Percentiles rank a stretch among this genome's conserved stretches.
Evolutionary conservation across 2,888 invertebrate species (phyloP).

Genomic region (Drosophila mimetica): DNA sequence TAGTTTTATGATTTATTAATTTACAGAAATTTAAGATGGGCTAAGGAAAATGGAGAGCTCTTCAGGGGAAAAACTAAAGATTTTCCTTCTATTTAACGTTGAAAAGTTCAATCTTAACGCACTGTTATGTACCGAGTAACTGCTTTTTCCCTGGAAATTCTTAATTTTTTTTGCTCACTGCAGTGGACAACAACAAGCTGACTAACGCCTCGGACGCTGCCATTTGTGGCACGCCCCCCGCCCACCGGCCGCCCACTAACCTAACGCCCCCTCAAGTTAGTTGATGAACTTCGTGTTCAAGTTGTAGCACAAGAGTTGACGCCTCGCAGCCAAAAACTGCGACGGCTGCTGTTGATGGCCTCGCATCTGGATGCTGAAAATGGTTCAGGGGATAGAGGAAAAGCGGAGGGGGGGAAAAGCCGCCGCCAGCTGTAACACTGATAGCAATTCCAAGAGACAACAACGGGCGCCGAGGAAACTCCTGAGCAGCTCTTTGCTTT

Average conservation of each 20-base stretch:
- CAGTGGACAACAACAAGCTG: conserved; percentile 39
- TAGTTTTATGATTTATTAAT: too few relatives aligned
- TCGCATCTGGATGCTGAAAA: conserved; percentile 13
- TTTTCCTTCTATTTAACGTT: neutral
- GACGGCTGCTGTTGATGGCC: conserved; percentile 50
- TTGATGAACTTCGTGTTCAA: conserved; percentile 80
- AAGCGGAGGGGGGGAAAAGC: conserved; percentile 11
- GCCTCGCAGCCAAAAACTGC: conserved; percentile 68
- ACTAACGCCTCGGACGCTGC: conserved; percentile 74
- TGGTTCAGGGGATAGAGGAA: neutral
- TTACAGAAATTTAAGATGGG: too few relatives aligned
- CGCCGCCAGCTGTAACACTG: conserved; percentile 78
- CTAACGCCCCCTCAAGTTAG: conserved; percentile 51
- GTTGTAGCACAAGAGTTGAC: conserved; percentile 80
- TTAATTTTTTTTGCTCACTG: conserved; percentile 4
- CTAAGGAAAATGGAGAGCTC: too few relatives aligned
- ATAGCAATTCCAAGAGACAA: conserved; percentile 78
- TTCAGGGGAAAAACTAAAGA: too few relatives aligned
- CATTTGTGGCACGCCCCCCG: conserved; percentile 62
- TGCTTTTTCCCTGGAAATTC: neutral
- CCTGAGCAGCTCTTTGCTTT: conserved; percentile 61
- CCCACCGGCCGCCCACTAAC: neutral
- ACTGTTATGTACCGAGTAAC: too few relatives aligned
- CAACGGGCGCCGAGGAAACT: conserved; percentile 48
- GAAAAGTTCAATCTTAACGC: neutral